Evolutionary conservation across 2,113 vertebrate species (phyloP).

Genomic region (Phrynocephalus versicolor): DNA sequence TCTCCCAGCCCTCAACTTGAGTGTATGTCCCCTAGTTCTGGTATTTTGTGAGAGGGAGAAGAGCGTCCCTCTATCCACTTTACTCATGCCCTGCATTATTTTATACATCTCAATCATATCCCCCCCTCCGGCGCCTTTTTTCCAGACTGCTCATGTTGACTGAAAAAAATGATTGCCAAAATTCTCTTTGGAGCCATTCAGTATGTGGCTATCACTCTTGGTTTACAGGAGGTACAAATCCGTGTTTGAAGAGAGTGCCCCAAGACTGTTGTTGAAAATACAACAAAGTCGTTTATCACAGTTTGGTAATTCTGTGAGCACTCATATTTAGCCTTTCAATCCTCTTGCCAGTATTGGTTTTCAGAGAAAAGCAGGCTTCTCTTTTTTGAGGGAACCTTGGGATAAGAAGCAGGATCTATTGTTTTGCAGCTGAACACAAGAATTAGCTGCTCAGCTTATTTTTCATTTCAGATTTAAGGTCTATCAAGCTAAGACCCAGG

Average conservation of each 20-base stretch:
- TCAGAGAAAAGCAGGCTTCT: background rate
- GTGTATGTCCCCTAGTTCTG: too few species aligned
- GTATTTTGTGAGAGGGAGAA: too few species aligned
- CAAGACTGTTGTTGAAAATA: background rate
- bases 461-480: conserved; percentile 19
- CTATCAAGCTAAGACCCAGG: background rate
- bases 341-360: background rate
- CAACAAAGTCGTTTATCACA: background rate
- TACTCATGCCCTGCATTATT: too few species aligned
- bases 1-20: too few species aligned
- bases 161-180: background rate
- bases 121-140: too few species aligned
- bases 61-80: too few species aligned
- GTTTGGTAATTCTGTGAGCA: background rate
- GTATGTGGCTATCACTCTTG: background rate
- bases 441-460: background rate
- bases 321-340: background rate
- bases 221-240: background rate
- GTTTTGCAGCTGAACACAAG: background rate
- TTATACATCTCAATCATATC: too few species aligned
- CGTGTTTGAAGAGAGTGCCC: background rate
- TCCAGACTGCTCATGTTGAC: background rate
- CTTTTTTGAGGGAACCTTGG: background rate
- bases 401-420: background rate
- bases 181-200: background rate